phyloP scores from a whole-genome alignment of 2,888 invertebrate species.

The Lacanobia wlatinum region DNA sequence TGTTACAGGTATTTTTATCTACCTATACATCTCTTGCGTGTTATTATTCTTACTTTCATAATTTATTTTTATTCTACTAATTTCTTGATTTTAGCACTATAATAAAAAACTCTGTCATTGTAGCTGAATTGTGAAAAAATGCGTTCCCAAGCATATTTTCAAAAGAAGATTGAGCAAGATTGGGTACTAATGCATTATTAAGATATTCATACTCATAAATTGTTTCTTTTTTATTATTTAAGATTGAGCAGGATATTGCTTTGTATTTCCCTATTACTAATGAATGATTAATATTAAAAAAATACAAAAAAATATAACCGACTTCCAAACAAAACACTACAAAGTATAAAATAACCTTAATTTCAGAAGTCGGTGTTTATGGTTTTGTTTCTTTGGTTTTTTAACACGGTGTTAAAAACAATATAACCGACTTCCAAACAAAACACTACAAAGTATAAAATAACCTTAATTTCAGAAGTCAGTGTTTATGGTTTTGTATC shows the following conservation, averaged over 20 bases:
- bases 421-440: too few species aligned
- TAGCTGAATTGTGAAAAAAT: neutral
- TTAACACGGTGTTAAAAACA: too few species aligned
- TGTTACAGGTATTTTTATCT: conserved; percentile 23
- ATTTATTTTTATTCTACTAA: neutral
- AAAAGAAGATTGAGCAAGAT: too few species aligned
- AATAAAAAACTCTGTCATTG: neutral
- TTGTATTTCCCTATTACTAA: conserved; percentile 10
- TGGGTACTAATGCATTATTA: neutral
- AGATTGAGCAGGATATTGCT: neutral
- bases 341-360: too few species aligned
- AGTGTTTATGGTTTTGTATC: too few species aligned
- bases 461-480: too few species aligned
- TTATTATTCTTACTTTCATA: conserved; percentile 10
- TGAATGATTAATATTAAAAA: conserved; percentile 1
- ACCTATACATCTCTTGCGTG: conserved; percentile 5
- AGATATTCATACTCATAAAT: neutral
- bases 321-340: too few species aligned
- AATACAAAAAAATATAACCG: too few species aligned
- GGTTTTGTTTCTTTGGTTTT: too few species aligned
- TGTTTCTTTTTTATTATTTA: neutral
- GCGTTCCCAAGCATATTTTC: too few species aligned
- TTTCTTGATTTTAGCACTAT: neutral
- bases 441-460: too few species aligned
- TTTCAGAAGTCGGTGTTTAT: too few species aligned